A percentile compares a stretch with the other conserved stretches of the same genome.
Evolutionary conservation across 1,140 invertebrate genomes (phyloP).

Genomic region (Bathynomus jamesi): DNA sequence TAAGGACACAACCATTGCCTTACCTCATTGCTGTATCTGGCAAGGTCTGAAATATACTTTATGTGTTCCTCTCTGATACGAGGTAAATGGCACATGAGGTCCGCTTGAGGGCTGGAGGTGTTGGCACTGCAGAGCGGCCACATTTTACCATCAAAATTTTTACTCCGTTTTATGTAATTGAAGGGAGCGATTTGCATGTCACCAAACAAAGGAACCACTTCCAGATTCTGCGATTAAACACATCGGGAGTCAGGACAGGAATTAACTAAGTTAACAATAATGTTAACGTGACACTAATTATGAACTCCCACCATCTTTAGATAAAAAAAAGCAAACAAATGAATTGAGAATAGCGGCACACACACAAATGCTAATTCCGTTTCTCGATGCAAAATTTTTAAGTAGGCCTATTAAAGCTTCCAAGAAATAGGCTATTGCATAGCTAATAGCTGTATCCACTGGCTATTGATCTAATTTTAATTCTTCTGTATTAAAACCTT

Average conservation of each 20-base stretch:
- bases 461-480: too few relatives aligned
- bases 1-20: too few relatives aligned
- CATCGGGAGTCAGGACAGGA: too few relatives aligned
- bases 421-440: too few relatives aligned
- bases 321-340: background rate
- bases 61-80: constrained; percentile 94
- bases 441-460: too few relatives aligned
- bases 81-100: constrained; percentile 91
- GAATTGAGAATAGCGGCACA: too few relatives aligned
- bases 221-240: constrained; percentile 59
- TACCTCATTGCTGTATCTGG: constrained; percentile 88
- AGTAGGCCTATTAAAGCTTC: too few relatives aligned
- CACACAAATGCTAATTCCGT: too few relatives aligned
- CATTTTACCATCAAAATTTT: constrained; percentile 82
- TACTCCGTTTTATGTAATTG: constrained; percentile 92
- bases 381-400: too few relatives aligned
- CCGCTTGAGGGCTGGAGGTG: constrained; percentile 78
- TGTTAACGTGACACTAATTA: constrained; percentile 12
- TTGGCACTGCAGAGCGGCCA: constrained; percentile 84
- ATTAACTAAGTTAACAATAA: constrained; percentile 8
- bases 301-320: too few relatives aligned
- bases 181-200: constrained; percentile 99
- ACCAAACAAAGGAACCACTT: constrained; percentile 96
- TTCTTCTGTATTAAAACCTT: too few relatives aligned
- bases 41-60: constrained; percentile 93